Evolutionary conservation across 2,797 vertebrate genomes (phyloP).

Genomic region (Aphelocoma californica): DNA sequence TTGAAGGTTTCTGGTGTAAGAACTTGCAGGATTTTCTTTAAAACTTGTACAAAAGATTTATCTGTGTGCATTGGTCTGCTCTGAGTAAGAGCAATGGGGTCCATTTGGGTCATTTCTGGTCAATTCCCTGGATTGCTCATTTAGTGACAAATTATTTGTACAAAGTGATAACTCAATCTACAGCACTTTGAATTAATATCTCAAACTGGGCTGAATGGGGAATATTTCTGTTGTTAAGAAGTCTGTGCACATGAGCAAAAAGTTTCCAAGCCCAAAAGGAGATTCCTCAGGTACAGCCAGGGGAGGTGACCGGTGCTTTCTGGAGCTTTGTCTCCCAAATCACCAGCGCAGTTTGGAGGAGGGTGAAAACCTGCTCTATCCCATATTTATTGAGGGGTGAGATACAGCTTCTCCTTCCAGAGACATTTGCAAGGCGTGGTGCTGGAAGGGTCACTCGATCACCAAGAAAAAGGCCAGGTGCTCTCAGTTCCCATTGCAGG

Average conservation of each 20-base stretch:
- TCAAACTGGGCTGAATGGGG: neutral
- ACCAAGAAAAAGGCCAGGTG: neutral
- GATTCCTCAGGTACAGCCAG: neutral
- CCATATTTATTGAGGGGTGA: fast-evolving
- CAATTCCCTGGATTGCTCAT: neutral
- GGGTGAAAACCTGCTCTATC: neutral
- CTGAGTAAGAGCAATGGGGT: neutral
- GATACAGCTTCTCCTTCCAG: neutral
- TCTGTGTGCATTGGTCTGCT: neutral
- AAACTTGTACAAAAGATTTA: neutral
- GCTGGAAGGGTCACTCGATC: neutral
- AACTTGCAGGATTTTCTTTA: neutral
- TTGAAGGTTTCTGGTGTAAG: neutral
- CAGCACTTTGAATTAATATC: neutral
- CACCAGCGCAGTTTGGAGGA: neutral
- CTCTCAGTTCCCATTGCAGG: neutral
- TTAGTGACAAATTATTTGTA: neutral
- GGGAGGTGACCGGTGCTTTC: neutral
- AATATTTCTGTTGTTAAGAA: neutral
- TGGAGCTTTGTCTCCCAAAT: neutral
- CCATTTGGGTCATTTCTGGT: neutral
- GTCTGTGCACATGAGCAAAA: neutral
- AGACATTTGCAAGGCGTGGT: neutral
- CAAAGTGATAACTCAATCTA: neutral
- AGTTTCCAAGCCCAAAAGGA: neutral